Conservation (phyloP, 2,888 invertebrate genomes). For the Caenorhabditis plicata region DNA sequence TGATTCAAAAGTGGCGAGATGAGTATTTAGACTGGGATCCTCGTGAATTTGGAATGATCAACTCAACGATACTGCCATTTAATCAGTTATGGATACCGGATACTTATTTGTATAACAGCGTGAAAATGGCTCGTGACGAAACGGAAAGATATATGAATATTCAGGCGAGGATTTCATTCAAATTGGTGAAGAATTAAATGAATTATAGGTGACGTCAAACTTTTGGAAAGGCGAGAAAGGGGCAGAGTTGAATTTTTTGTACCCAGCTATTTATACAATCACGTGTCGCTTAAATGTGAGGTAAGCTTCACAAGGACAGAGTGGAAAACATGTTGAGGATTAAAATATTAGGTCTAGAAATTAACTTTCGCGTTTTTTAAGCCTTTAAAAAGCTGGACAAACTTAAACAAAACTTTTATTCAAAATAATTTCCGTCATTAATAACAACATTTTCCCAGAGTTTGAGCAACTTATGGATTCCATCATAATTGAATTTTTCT, state of each 20-base stretch:
- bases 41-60: slow-evolving; percentile 50
- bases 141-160: slow-evolving; percentile 65
- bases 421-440: no score
- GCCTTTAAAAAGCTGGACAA: no score
- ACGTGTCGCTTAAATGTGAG: slow-evolving; percentile 56
- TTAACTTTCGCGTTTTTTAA: no score
- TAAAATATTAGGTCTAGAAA: no score
- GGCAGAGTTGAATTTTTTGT: slow-evolving; percentile 57
- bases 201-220: slow-evolving; percentile 33
- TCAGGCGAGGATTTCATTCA: slow-evolving; percentile 15
- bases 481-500: no score
- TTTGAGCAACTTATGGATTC: no score
- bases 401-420: no score
- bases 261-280: slow-evolving; percentile 63
- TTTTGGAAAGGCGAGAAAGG: slow-evolving; percentile 55
- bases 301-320: no score
- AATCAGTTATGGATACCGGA: slow-evolving; percentile 61
- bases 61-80: slow-evolving; percentile 60
- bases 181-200: background rate
- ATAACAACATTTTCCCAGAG: no score
- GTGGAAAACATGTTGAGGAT: no score
- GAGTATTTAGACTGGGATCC: slow-evolving; percentile 60
- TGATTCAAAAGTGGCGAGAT: slow-evolving; percentile 67
- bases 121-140: slow-evolving; percentile 63
- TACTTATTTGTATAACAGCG: slow-evolving; percentile 62